Conservation (phyloP, 2,797 vertebrate species). For the Sorex maritimensis region DNA sequence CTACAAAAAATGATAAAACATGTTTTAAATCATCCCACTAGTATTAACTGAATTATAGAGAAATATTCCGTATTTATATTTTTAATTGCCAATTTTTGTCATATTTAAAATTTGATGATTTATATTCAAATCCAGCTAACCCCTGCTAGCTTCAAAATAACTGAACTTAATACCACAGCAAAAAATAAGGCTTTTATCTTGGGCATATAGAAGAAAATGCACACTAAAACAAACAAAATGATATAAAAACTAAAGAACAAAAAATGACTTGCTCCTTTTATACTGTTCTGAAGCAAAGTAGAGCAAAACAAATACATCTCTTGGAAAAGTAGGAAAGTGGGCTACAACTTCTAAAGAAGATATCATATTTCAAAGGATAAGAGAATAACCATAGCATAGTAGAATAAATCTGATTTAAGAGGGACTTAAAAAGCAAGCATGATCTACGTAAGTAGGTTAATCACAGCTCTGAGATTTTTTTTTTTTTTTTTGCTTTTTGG, state of each 20-base stretch:
- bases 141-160: background rate
- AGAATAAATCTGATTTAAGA: slow-evolving; percentile 64
- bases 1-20: background rate
- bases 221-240: slow-evolving; percentile 43
- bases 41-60: background rate
- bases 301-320: background rate
- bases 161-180: background rate
- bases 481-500: background rate
- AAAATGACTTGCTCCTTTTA: slow-evolving; percentile 13
- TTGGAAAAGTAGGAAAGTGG: slow-evolving; percentile 68
- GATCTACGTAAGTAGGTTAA: slow-evolving; percentile 81
- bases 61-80: background rate
- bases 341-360: slow-evolving; percentile 38
- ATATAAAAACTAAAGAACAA: slow-evolving; percentile 38
- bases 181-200: slow-evolving; percentile 2
- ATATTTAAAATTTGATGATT: slow-evolving; percentile 44
- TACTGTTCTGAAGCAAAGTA: slow-evolving; percentile 53
- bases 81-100: slow-evolving; percentile 39
- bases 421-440: background rate
- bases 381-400: slow-evolving; percentile 32
- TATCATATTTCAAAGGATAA: slow-evolving; percentile 72
- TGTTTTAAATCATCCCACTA: background rate
- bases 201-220: slow-evolving; percentile 20
- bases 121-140: slow-evolving; percentile 3
- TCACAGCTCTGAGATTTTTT: slow-evolving; percentile 76